These are phyloP conservation scores for Microcebus griseorufus DNA, from an alignment of 2,113 vertebrate species.

Conservation along the genomic window DNA sequence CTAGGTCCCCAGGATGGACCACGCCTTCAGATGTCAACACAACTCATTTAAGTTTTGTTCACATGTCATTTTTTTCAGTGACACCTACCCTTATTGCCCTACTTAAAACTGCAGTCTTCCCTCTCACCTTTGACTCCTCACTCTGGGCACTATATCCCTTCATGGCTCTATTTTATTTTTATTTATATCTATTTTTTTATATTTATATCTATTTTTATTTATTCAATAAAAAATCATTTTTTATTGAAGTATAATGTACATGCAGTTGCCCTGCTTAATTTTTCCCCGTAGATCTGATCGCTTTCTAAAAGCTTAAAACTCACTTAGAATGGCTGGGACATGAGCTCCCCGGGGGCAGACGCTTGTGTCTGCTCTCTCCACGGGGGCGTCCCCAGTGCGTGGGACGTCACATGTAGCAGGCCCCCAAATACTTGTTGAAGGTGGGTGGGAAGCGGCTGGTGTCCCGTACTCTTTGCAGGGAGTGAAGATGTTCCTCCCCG, in stretches of 20 bases:
- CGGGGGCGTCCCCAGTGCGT: fast-evolving
- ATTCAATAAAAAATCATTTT: not conserved
- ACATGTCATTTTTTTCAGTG: not conserved
- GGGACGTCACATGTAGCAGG: not conserved
- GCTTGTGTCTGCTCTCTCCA: not conserved
- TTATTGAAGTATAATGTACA: not conserved
- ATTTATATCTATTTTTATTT: no score
- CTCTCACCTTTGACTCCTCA: not conserved
- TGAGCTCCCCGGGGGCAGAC: not conserved
- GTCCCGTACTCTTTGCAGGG: not conserved
- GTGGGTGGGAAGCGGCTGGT: not conserved
- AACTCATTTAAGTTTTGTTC: not conserved
- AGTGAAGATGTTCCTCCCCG: not conserved
- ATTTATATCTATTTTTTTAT: no score
- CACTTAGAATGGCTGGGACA: not conserved
- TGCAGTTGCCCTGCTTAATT: not conserved
- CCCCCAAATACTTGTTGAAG: not conserved
- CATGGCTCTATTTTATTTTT: not conserved
- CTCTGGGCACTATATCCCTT: not conserved
- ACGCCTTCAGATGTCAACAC: not conserved
- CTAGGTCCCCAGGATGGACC: fast-evolving
- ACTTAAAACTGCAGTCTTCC: not conserved
- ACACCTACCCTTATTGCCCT: not conserved
- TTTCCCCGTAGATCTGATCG: not conserved
- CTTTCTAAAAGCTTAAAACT: not conserved